Evolutionary conservation across 1,140 invertebrate genomes (phyloP), one percentile per base, ranked within the genome.

Genomic region (Scaptomyza montana): DNA sequence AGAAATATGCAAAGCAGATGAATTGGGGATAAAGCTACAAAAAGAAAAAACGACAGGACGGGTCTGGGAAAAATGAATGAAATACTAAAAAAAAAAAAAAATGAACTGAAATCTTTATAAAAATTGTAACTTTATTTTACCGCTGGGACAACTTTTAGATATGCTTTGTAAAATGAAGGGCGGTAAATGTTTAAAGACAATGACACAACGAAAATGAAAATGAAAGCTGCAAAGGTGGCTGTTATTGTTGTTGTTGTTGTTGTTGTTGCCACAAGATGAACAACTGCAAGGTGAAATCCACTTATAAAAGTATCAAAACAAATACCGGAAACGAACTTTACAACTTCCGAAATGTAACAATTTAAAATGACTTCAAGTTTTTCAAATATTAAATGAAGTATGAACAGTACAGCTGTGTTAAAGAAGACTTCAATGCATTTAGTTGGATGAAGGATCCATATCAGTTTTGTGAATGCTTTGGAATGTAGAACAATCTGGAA

Each of bases 1-100:
- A 82, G 78, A 86, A 87, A 86, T 87, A 86, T 86, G 82, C 82
- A 82, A 86, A 86, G 65, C 82, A 86, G 82, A 86, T 86, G 84
- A 86, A 86, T 89, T 82, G 78, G 71, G 78, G 62, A 84, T 82
- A 84, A 78, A 77, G 66, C 28, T 47, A 66, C 68, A 78, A 74
- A 60, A 49, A 33, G 61, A 70, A 53, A 2, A 36, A 50, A n/a
- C 45, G 46, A 28, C 39, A 81, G 62, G 54, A 45, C 49, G 45
- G 57, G 41, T 21, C 39, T 77, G 57, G 50, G 41, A 54, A 49
- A 61, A 75, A 36, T 13, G 33, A 16, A 61, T 49, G 53, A 33
- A 30, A 9, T 9, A 30, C 30, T 57, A 56, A 68, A 36, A 57
- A 49, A 45, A 30, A 41, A 63, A 56, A 68, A 36, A 57, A 49